Conservation (phyloP, 2,113 vertebrate species). For the Toxotes chatareus region DNA sequence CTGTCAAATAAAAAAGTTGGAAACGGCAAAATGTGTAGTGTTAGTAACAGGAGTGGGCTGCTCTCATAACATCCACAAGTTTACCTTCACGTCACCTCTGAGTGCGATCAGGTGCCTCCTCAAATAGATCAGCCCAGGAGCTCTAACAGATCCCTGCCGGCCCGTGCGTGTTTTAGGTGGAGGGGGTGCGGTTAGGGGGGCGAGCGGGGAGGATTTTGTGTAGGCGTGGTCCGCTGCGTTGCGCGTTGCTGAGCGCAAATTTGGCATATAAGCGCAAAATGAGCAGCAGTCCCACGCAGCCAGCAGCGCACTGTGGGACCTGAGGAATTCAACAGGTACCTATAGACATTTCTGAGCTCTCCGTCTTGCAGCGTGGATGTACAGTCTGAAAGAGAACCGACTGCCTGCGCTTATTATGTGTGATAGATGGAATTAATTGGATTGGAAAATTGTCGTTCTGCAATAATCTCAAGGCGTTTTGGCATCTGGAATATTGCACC, state of each 20-base stretch:
- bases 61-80: conserved; percentile 37
- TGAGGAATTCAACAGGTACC: conserved; percentile 76
- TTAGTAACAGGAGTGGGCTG: conserved; percentile 29
- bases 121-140: conserved; percentile 46
- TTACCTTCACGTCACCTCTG: conserved; percentile 58
- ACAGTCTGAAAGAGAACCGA: not conserved
- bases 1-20: conserved; percentile 31
- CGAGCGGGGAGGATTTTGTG: not conserved
- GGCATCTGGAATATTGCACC: conserved; percentile 49
- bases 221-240: conserved; percentile 76
- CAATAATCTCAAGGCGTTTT: not conserved
- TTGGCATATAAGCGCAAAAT: conserved; percentile 82
- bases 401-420: conserved; percentile 24
- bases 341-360: conserved; percentile 19
- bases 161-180: conserved; percentile 1
- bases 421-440: conserved; percentile 60
- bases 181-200: not conserved
- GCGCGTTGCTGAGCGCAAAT: conserved; percentile 73
- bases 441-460: conserved; percentile 6
- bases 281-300: conserved; percentile 58
- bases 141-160: not conserved
- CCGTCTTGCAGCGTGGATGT: conserved; percentile 31
- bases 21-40: conserved; percentile 9
- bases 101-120: conserved; percentile 47
- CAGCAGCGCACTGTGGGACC: conserved; percentile 33